Base-by-base conservation (phyloP, 1,140 invertebrate species). In the Heliconius nattereri region DNA sequence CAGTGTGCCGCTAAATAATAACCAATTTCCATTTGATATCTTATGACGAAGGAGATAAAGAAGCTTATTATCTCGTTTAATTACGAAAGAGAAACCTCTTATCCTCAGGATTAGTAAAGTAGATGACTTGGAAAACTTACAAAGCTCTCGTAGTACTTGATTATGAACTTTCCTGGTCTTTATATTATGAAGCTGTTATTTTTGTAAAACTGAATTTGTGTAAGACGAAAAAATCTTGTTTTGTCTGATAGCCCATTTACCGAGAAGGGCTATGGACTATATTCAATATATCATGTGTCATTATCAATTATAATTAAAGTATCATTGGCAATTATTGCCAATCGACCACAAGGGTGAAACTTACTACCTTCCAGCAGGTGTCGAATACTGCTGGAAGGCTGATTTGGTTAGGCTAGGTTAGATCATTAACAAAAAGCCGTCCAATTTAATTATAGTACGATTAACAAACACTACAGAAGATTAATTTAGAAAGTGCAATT, bases 391-490 rank as follows among this genome's bases (percentile, higher is more conserved):
- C 37, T 40, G 37, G 37, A 40, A 11, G 37, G 37, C 37, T 9
- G 9, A 40, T 40, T 40, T 40, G 11, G 9, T 40, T 40, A 40
- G 8, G 9, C 11, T 40, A 9, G 11, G 37, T 40, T 40, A 40
- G 1, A 40, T 49, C 0, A 49, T 16, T 57, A 57, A 57, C 6
- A 75, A 52, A 26, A 79, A 73, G 29, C 49, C 77, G 82, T 83
- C 84, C 82, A 85, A 85, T 74, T 84, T 80, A 80, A 84, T 83
- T 73, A 26, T 3, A n/a, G 13, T 9, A 70, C 70, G 71, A 52
- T 83, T 85, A 90, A 87, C 83, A 74, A 86, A 78, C 82, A 84
- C 83, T 84, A 81, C 6, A 82, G 37, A 29, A 84, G 86, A 88
- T 89, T 90, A 87, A 74, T 78, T 74, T 79, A 66, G 70, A 78